These are phyloP conservation scores for Zaprionus taronus DNA, from an alignment of 1,140 invertebrate species.

Conservation along the genomic window DNA sequence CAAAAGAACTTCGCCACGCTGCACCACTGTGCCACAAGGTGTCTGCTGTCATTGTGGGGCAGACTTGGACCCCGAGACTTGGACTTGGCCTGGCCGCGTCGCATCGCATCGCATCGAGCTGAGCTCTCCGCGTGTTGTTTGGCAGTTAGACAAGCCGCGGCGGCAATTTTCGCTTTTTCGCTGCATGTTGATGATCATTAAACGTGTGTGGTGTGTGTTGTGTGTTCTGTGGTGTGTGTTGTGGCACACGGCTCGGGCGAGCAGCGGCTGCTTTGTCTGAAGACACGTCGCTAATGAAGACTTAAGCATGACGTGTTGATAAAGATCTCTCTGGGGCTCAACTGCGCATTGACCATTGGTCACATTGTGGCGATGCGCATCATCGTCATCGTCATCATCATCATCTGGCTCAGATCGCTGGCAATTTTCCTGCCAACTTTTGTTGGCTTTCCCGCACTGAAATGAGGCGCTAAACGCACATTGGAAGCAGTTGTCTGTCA, in stretches of 20 bases:
- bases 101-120: neutral
- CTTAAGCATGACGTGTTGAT: constrained; percentile 79
- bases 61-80: constrained; percentile 3
- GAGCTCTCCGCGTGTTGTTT: constrained; percentile 47
- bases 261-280: constrained; percentile 29
- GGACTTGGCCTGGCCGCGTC: constrained; percentile 1
- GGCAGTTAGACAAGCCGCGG: constrained; percentile 42
- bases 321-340: constrained; percentile 57
- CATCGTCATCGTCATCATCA: constrained; percentile 34
- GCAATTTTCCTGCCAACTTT: constrained; percentile 18
- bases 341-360: constrained; percentile 24
- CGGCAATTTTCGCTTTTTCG: constrained; percentile 57
- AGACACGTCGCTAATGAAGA: constrained; percentile 75
- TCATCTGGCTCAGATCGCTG: neutral
- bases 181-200: constrained; percentile 63
- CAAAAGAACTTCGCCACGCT: neutral
- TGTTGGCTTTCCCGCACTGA: constrained; percentile 25
- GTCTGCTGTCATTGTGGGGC: constrained; percentile 38
- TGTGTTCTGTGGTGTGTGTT: constrained; percentile 11
- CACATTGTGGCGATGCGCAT: constrained; percentile 17
- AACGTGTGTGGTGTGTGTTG: constrained; percentile 32
- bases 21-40: constrained; percentile 43
- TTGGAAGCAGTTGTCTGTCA: constrained; percentile 41
- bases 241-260: neutral
- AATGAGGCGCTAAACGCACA: constrained; percentile 62